Base-by-base conservation (phyloP, 2,888 invertebrate genomes). In the Drosophila melanocephala region DNA sequence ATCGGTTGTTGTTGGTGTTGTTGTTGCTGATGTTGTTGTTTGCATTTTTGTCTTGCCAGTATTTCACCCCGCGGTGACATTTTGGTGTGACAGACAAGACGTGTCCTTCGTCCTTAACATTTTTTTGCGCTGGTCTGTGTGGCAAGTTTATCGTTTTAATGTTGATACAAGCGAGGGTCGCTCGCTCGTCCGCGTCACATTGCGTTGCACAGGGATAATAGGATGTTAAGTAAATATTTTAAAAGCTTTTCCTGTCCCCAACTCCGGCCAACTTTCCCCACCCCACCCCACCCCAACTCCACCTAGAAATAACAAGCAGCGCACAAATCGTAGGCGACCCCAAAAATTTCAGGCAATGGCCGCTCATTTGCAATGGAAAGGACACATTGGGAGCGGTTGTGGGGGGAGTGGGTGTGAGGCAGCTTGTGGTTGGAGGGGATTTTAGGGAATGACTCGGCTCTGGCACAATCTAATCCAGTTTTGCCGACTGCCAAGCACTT, bases 1-100 rank as follows among this genome's bases (percentile, higher is more conserved):
- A 42, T 57, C 47, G 57, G 12, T 52, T 53, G 53, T 68, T 74
- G 57, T 37, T 74, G 53, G 28, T 53, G 19, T 64, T 78, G 70
- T 57, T 81, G 35, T 64, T 74, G 58, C 53, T 77, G 35, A 61
- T 67, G 60, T 61, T 81, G 70, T 62, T 82, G 76, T 84, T 76
- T 74, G 79, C 73, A 72, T 83, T 83, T 83, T 83, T 80, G 78
- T 75, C 53, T 77, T 75, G 80, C 75, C 87, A 83, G 86, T 87
- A 90, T 89, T 92, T 92, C 91, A 92, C 91, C 92, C 91, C 86
- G 90, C 90, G 87, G 92, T 91, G 91, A 92, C 92, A 92, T 91
- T 91, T 91, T 83, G 87, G 87, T 90, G 91, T 92, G 92, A 91
- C 92, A 91, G 91, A 92, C 91, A 92, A 90, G 90, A 92, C 91